Evolutionary conservation across 2,113 vertebrate species (phyloP).

Genomic region (Rhodinocichla rosea): DNA sequence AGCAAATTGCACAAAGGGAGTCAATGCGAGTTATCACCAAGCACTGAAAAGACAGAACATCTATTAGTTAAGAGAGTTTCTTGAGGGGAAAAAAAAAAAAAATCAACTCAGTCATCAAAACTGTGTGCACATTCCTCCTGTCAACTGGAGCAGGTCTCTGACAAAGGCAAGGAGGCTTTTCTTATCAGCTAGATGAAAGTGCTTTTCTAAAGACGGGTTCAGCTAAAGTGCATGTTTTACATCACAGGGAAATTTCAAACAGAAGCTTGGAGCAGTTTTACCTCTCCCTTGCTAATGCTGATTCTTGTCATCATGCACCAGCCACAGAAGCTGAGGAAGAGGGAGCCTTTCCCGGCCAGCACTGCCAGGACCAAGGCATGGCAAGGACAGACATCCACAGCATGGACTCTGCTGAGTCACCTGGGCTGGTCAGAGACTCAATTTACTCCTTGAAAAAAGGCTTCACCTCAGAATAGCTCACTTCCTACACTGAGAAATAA

Average conservation of each 20-base stretch:
- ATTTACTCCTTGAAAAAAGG: background rate
- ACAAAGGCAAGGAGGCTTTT: background rate
- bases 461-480: background rate
- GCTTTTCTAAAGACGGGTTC: background rate
- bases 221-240: background rate
- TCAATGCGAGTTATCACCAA: background rate
- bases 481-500: background rate
- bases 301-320: background rate
- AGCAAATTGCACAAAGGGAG: background rate
- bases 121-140: rapidly evolving
- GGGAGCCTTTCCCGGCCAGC: background rate
- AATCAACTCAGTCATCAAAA: background rate
- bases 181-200: background rate
- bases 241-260: background rate
- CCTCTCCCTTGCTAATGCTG: background rate
- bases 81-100: background rate
- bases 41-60: background rate
- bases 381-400: background rate
- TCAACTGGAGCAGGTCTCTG: background rate
- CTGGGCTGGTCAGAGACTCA: background rate
- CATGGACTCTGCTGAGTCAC: background rate
- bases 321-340: background rate
- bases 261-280: background rate
- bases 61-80: background rate
- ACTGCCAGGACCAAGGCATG: background rate